Percentiles rank a stretch among this genome's conserved stretches.
Evolutionary conservation across 1,140 invertebrate genomes (phyloP).

Genomic region (Zophobas morio): DNA sequence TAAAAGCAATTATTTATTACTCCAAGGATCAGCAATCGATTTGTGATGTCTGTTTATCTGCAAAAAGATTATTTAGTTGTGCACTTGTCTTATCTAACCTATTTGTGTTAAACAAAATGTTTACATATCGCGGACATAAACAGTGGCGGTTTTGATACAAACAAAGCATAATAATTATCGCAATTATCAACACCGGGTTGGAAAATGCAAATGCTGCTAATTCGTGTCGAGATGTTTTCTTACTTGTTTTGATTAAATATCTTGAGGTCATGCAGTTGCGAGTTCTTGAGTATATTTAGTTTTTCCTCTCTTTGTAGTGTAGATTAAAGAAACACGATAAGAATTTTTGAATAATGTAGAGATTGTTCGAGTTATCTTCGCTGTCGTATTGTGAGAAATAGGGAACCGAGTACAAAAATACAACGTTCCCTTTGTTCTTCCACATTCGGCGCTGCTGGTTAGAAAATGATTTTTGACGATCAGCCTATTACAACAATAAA

Average conservation of each 20-base stretch:
- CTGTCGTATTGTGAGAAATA: too few species aligned
- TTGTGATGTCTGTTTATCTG: neutral
- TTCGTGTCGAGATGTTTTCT: conserved; percentile 5
- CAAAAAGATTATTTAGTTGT: neutral
- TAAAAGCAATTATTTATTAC: conserved; percentile 23
- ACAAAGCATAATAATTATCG: conserved; percentile 16
- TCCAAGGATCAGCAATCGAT: conserved; percentile 12
- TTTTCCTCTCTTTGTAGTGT: too few species aligned
- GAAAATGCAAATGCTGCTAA: conserved; percentile 8
- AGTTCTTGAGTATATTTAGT: too few species aligned
- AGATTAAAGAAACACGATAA: too few species aligned
- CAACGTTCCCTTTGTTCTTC: too few species aligned
- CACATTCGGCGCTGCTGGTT: too few species aligned
- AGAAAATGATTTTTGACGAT: neutral
- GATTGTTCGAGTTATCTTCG: too few species aligned
- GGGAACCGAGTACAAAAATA: too few species aligned
- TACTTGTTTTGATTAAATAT: conserved; percentile 7
- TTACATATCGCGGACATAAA: conserved; percentile 3
- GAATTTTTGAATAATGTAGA: too few species aligned
- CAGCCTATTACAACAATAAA: conserved; percentile 7
- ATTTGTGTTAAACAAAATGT: conserved; percentile 23
- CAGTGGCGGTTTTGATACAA: conserved; percentile 2
- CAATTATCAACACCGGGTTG: neutral
- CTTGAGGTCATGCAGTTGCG: neutral
- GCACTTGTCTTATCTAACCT: conserved; percentile 3